phyloP scores from a whole-genome alignment of 2,113 vertebrate species.

The Cololabis saira region DNA sequence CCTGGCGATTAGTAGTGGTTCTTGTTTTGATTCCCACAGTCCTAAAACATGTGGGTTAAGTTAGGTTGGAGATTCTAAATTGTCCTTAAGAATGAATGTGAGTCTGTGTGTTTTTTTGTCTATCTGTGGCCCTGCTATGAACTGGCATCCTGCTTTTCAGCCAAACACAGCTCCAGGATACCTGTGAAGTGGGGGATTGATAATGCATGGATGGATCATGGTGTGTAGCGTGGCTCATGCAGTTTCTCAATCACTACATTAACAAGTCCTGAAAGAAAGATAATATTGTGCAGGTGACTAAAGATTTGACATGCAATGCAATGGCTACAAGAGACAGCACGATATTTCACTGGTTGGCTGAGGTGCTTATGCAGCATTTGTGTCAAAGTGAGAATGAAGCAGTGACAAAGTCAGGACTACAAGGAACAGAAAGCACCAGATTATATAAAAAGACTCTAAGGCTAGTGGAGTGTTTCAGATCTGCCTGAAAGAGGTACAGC shows the following conservation, averaged over 20 bases:
- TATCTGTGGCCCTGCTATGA: too few relatives aligned
- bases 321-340: constrained; percentile 25
- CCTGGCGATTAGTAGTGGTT: too few relatives aligned
- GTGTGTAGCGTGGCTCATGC: too few relatives aligned
- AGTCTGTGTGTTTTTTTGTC: too few relatives aligned
- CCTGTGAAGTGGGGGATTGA: too few relatives aligned
- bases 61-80: too few relatives aligned
- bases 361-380: constrained; percentile 56
- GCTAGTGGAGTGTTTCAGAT: constrained; percentile 5
- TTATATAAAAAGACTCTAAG: constrained; percentile 15
- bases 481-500: not conserved
- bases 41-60: too few relatives aligned
- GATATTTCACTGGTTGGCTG: constrained; percentile 9
- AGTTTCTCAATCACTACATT: not conserved
- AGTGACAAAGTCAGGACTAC: constrained; percentile 2
- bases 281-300: constrained; percentile 1
- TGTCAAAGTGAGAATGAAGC: constrained; percentile 38
- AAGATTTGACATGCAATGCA: constrained; percentile 8
- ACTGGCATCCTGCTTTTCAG: too few relatives aligned
- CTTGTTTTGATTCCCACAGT: too few relatives aligned
- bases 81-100: too few relatives aligned
- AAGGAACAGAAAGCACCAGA: constrained; percentile 16
- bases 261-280: constrained; percentile 6
- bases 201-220: too few relatives aligned
- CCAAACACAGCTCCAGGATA: too few relatives aligned